Conservation (phyloP, 2,888 invertebrate species). For the Neuroscelio doddi region DNA sequence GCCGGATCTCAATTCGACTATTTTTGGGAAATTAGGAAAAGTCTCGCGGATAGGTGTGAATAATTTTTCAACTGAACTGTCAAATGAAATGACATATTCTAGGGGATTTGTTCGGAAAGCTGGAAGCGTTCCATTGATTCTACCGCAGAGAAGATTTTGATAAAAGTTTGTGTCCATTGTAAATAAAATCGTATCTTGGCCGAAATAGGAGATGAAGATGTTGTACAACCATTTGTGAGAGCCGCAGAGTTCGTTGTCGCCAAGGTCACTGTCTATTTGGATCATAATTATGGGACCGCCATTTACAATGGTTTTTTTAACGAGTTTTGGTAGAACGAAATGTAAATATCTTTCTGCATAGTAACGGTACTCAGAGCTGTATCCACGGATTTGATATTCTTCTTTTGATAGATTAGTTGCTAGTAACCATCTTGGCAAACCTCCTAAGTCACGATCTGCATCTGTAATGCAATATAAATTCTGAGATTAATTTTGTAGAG, state of each 20-base stretch:
- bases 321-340: slow-evolving; percentile 67
- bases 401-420: slow-evolving; percentile 44
- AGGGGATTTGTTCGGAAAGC: slow-evolving; percentile 37
- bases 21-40: slow-evolving; percentile 25
- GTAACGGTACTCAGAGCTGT: slow-evolving; percentile 55
- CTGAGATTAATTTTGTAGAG: too few species aligned
- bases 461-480: slow-evolving; percentile 24
- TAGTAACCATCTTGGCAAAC: slow-evolving; percentile 60
- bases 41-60: slow-evolving; percentile 20
- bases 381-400: slow-evolving; percentile 16
- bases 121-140: slow-evolving; percentile 66
- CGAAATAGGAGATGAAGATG: slow-evolving; percentile 71
- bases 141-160: slow-evolving; percentile 74
- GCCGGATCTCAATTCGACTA: slow-evolving; percentile 37
- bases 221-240: slow-evolving; percentile 74
- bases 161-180: slow-evolving; percentile 76
- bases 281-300: slow-evolving; percentile 75
- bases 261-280: slow-evolving; percentile 78
- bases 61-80: slow-evolving; percentile 25
- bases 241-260: slow-evolving; percentile 75
- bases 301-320: slow-evolving; percentile 70
- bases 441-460: slow-evolving; percentile 47
- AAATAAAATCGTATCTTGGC: slow-evolving; percentile 74
- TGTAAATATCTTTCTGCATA: slow-evolving; percentile 70
- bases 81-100: slow-evolving; percentile 22